These are phyloP conservation scores for Telmatherina bonti DNA, from an alignment of 2,797 vertebrate genomes.

Conservation along the genomic window DNA sequence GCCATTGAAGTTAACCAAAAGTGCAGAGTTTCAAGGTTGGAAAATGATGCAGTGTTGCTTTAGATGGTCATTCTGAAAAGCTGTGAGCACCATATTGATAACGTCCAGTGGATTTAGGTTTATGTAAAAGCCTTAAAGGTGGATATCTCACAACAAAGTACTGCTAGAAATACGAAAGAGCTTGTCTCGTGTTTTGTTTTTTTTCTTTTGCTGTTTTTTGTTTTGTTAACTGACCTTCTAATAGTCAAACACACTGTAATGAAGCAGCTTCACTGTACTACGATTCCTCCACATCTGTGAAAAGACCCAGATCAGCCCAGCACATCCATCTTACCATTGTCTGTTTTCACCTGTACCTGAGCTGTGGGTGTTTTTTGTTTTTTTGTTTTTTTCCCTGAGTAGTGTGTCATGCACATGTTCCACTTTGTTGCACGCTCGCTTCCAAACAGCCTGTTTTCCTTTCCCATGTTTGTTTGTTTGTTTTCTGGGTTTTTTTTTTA, in stretches of 20 bases:
- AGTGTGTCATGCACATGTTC: constrained; percentile 35
- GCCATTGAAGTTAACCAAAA: neutral
- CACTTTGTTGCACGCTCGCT: constrained; percentile 41
- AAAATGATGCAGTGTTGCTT: neutral
- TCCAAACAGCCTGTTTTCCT: constrained; percentile 34
- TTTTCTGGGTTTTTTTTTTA: constrained; percentile 41
- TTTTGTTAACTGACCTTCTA: neutral
- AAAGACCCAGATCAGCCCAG: neutral
- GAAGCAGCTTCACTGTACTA: neutral
- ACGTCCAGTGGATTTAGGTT: neutral
- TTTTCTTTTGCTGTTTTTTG: neutral
- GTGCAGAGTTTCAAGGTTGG: neutral
- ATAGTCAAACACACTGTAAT: constrained; percentile 1
- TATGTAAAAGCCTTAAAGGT: neutral
- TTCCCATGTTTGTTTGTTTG: constrained; percentile 6
- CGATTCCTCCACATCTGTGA: constrained; percentile 7
- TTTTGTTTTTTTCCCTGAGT: constrained; percentile 20
- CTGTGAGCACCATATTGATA: neutral
- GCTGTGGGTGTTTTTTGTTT: too few species aligned
- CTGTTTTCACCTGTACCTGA: constrained; percentile 33
- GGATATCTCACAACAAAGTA: neutral
- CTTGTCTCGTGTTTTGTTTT: neutral
- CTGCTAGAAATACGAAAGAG: neutral
- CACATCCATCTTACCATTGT: constrained; percentile 10
- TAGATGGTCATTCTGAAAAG: neutral